Evolutionary conservation across 2,113 vertebrate genomes (phyloP).

Genomic region (Cyphomyrus discorhynchus): DNA sequence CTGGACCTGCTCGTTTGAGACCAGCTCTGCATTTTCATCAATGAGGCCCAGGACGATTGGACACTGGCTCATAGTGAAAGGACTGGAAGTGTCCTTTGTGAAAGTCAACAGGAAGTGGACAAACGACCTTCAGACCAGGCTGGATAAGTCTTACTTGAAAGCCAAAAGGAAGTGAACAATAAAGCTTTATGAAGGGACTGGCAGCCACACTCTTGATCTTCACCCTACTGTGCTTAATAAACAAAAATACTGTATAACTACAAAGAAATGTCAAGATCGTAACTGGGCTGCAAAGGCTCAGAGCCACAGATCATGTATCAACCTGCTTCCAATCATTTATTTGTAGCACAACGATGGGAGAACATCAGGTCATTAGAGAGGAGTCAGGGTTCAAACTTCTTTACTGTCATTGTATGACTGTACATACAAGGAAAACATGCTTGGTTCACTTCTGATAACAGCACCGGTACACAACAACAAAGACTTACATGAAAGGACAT

Average conservation of each 20-base stretch:
- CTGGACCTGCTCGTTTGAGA: slow-evolving; percentile 53
- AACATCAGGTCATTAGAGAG: neutral
- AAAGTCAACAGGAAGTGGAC: slow-evolving; percentile 14
- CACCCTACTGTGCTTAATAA: neutral
- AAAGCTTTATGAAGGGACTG: neutral
- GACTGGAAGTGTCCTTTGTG: slow-evolving; percentile 52
- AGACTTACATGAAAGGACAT: too few species aligned
- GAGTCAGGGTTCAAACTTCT: neutral
- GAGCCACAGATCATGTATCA: neutral
- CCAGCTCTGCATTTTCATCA: slow-evolving; percentile 47
- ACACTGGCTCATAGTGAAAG: slow-evolving; percentile 54
- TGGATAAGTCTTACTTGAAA: slow-evolving; percentile 51
- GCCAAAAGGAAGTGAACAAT: slow-evolving; percentile 11
- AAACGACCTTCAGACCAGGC: slow-evolving; percentile 26
- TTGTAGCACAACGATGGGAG: neutral
- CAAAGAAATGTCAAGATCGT: neutral
- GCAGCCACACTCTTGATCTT: neutral
- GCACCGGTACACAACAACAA: too few species aligned
- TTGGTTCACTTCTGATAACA: neutral
- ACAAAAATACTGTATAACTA: neutral
- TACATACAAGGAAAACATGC: neutral
- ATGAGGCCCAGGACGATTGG: slow-evolving; percentile 58
- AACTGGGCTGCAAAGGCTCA: neutral
- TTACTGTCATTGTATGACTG: neutral
- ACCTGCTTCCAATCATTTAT: neutral